Evolutionary conservation across 2,888 invertebrate species (phyloP).

Genomic region (Ischnus inquisitorius): DNA sequence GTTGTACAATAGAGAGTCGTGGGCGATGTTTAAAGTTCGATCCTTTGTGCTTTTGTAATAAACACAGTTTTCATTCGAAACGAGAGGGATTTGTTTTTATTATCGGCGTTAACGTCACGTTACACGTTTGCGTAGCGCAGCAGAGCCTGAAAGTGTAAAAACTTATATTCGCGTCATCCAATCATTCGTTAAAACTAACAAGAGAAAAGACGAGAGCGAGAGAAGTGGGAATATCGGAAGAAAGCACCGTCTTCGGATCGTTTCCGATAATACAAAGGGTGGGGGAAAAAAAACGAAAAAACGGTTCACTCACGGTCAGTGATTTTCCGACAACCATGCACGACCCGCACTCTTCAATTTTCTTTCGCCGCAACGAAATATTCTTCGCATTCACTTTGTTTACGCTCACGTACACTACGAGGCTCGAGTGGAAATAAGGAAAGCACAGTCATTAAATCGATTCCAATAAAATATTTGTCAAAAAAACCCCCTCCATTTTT

Average conservation of each 20-base stretch:
- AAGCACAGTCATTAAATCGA: neutral
- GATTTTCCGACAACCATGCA: neutral
- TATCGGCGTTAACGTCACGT: conserved; percentile 41
- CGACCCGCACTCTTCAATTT: neutral
- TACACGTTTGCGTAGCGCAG: conserved; percentile 32
- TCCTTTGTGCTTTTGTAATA: conserved; percentile 14
- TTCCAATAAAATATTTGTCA: neutral
- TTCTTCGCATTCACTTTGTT: no score
- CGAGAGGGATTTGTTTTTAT: conserved; percentile 14
- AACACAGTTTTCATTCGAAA: conserved; percentile 21
- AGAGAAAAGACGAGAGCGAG: neutral
- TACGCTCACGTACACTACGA: neutral
- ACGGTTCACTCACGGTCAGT: neutral
- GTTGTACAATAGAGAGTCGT: conserved; percentile 17
- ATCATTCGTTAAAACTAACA: conserved; percentile 32
- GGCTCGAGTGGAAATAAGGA: neutral
- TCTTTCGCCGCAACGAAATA: neutral
- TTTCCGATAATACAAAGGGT: neutral
- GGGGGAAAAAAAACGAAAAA: conserved; percentile 1
- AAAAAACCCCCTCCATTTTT: neutral
- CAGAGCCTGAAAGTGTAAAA: conserved; percentile 31
- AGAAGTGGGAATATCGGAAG: neutral
- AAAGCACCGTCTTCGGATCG: neutral
- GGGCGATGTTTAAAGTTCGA: neutral
- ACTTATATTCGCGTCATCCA: conserved; percentile 43